Evolutionary conservation across 2,113 vertebrate genomes (phyloP).

Genomic region (Pelecanoides urinatrix): DNA sequence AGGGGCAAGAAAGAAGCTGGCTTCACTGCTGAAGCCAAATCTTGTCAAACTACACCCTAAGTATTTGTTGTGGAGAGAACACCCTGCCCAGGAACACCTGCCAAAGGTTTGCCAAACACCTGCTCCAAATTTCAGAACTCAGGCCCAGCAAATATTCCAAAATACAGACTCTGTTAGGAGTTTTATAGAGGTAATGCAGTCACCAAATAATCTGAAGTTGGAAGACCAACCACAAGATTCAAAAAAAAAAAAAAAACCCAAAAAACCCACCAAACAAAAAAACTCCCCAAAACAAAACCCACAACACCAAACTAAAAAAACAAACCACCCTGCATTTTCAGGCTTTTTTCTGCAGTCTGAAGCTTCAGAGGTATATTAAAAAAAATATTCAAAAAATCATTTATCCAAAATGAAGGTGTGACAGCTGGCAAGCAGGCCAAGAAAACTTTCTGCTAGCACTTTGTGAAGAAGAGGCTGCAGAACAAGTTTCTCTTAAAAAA

Average conservation of each 20-base stretch:
- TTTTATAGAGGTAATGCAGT: not conserved
- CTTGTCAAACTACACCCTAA: not conserved
- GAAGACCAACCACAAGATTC: not conserved
- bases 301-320: too few relatives aligned
- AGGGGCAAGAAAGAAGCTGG: not conserved
- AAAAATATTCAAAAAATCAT: not conserved
- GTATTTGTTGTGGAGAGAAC: not conserved
- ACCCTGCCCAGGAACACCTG: not conserved
- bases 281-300: too few relatives aligned
- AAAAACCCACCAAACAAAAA: too few relatives aligned
- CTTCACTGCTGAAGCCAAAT: not conserved
- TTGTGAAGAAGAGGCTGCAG: constrained; percentile 19
- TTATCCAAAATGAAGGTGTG: not conserved
- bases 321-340: not conserved
- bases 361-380: not conserved
- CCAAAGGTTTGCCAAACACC: not conserved
- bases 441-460: not conserved
- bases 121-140: not conserved
- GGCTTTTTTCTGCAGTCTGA: not conserved
- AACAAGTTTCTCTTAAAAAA: constrained; percentile 51
- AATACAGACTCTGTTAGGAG: not conserved
- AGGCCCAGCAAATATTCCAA: not conserved
- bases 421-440: not conserved
- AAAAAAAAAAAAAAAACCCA: not conserved
- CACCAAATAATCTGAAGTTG: not conserved